phyloP scores from a whole-genome alignment of 2,113 vertebrate genomes.

The Ophiodon elongatus region DNA sequence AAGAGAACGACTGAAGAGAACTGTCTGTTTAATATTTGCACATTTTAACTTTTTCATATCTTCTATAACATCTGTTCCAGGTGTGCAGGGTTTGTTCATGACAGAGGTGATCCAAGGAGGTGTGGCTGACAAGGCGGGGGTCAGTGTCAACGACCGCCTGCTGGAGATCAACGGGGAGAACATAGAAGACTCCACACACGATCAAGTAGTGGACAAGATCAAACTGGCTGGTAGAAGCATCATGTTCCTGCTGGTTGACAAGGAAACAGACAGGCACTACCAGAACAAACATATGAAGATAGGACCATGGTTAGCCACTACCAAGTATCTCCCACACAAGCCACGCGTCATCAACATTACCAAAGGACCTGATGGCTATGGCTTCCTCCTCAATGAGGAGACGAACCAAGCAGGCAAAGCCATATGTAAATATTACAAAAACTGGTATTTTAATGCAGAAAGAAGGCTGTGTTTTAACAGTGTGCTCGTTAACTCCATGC shows the following conservation, averaged over 20 bases:
- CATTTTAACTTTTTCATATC: neutral
- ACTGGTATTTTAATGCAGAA: neutral
- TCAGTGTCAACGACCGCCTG: constrained; percentile 86
- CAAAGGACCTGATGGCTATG: constrained; percentile 88
- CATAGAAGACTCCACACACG: constrained; percentile 85
- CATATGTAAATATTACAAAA: neutral
- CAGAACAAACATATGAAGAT: constrained; percentile 77
- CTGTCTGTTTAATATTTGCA: neutral
- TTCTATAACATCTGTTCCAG: constrained; percentile 73
- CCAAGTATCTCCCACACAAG: constrained; percentile 85
- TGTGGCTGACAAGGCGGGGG: constrained; percentile 89
- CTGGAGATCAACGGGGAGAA: constrained; percentile 93
- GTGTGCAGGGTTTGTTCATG: constrained; percentile 86
- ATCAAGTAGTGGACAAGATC: constrained; percentile 89
- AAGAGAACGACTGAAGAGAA: neutral
- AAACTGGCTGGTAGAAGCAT: constrained; percentile 83
- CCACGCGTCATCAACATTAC: constrained; percentile 86
- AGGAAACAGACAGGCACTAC: constrained; percentile 85
- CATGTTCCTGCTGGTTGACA: constrained; percentile 89
- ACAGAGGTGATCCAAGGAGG: constrained; percentile 83
- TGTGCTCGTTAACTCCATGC: constrained; percentile 2
- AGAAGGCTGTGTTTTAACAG: constrained; percentile 2
- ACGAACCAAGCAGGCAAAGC: constrained; percentile 64
- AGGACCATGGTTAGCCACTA: constrained; percentile 80
- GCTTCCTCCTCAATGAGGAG: constrained; percentile 88